Percentiles rank a stretch among this genome's conserved stretches.
Evolutionary conservation across 2,113 vertebrate genomes (phyloP).

Genomic region (Eupsittula cactorum): DNA sequence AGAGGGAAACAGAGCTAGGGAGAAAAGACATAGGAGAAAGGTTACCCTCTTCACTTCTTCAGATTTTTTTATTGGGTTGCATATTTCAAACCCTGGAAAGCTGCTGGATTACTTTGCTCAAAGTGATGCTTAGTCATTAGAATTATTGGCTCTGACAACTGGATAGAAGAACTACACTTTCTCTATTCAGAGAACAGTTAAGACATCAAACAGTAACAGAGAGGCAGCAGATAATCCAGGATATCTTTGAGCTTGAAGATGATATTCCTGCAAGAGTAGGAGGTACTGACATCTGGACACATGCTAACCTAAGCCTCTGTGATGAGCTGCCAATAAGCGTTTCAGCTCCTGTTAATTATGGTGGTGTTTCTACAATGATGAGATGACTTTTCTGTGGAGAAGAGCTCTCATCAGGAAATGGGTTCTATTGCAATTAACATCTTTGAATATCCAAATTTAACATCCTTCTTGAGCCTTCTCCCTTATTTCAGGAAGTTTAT

Average conservation of each 20-base stretch:
- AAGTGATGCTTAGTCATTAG: neutral
- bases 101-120: neutral
- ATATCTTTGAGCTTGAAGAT: neutral
- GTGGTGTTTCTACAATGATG: conserved; percentile 40
- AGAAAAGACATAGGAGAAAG: neutral
- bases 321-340: conserved; percentile 19
- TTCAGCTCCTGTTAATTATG: conserved; percentile 33
- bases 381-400: conserved; percentile 49
- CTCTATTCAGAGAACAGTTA: neutral
- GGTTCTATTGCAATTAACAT: conserved; percentile 58
- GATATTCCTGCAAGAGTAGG: neutral
- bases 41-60: neutral
- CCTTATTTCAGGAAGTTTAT: conserved; percentile 51
- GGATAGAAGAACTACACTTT: neutral
- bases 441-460: conserved; percentile 62
- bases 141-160: neutral
- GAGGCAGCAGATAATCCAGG: neutral
- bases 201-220: neutral
- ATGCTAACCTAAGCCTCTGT: neutral
- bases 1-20: neutral
- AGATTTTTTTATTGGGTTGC: neutral
- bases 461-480: conserved; percentile 51
- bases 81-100: neutral
- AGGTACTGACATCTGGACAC: neutral
- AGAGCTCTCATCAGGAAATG: conserved; percentile 53